Evolutionary conservation across 2,797 vertebrate species (phyloP).

Genomic region (Acropternis orthonyx): DNA sequence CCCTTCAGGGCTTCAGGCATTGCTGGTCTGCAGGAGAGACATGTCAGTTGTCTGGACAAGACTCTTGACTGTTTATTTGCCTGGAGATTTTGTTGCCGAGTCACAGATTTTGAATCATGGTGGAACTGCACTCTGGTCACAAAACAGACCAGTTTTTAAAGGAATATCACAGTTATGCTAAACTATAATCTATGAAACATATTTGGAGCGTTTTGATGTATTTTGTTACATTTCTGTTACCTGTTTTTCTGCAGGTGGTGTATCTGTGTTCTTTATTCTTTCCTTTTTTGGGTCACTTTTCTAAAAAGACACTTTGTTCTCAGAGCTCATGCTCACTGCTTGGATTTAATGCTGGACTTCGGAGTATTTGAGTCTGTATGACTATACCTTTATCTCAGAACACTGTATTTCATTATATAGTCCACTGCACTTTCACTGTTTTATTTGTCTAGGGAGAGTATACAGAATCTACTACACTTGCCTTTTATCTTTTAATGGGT

Average conservation of each 20-base stretch:
- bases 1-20: background rate
- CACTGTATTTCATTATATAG: background rate
- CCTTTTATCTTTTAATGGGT: background rate
- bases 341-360: background rate
- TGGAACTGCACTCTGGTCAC: background rate
- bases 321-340: background rate
- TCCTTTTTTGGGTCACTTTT: background rate
- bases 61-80: background rate
- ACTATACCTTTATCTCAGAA: background rate
- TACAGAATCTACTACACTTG: background rate
- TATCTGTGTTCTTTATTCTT: background rate
- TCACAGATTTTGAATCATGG: background rate
- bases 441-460: background rate
- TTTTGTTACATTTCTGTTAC: background rate
- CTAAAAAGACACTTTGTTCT: background rate
- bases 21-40: background rate
- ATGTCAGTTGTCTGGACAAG: background rate
- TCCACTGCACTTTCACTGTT: background rate
- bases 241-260: background rate
- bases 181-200: background rate
- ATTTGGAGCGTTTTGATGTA: background rate
- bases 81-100: background rate
- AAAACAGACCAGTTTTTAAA: background rate
- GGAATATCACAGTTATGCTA: background rate
- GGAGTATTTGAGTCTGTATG: background rate